A percentile compares a stretch with the other conserved stretches of the same genome.
These are phyloP conservation scores for Malurus leucopterus DNA, from an alignment of 2,797 vertebrate genomes.

Conservation along the genomic window DNA sequence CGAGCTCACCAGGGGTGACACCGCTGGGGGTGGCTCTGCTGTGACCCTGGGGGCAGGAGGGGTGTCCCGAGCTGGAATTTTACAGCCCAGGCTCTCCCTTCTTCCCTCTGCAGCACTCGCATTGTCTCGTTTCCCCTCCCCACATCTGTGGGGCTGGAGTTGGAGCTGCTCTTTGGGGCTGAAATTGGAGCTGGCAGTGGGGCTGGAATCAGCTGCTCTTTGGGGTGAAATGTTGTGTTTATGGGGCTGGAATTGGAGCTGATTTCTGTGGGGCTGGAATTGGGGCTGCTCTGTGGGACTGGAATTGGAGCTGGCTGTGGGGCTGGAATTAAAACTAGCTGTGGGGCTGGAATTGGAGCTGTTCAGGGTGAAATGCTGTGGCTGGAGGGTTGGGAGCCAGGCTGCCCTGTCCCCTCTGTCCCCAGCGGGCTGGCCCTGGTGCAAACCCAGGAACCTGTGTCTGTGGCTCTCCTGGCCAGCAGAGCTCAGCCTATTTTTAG, in stretches of 20 bases:
- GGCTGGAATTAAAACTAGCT: background rate
- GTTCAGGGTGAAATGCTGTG: conserved; percentile 43
- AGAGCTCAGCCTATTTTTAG: conserved; percentile 44
- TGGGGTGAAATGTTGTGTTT: background rate
- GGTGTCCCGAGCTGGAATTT: background rate
- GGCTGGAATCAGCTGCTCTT: background rate
- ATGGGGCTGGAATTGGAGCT: background rate
- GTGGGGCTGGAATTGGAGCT: background rate
- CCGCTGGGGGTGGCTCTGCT: background rate
- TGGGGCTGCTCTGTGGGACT: background rate
- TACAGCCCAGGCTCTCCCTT: background rate
- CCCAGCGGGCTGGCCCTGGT: conserved; percentile 20
- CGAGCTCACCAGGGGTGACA: background rate
- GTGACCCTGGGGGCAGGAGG: background rate
- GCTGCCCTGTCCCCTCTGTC: conserved; percentile 2
- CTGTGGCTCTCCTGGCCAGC: conserved; percentile 19
- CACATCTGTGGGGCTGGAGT: background rate
- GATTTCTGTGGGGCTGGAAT: background rate
- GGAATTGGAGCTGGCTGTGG: background rate
- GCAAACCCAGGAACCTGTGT: conserved; percentile 53
- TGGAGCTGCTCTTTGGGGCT: background rate
- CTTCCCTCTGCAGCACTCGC: background rate
- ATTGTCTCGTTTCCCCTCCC: background rate
- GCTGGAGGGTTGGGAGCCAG: background rate
- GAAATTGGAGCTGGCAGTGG: background rate